Conservation (phyloP, 2,888 invertebrate genomes). For the Acholoe squamosa region DNA sequence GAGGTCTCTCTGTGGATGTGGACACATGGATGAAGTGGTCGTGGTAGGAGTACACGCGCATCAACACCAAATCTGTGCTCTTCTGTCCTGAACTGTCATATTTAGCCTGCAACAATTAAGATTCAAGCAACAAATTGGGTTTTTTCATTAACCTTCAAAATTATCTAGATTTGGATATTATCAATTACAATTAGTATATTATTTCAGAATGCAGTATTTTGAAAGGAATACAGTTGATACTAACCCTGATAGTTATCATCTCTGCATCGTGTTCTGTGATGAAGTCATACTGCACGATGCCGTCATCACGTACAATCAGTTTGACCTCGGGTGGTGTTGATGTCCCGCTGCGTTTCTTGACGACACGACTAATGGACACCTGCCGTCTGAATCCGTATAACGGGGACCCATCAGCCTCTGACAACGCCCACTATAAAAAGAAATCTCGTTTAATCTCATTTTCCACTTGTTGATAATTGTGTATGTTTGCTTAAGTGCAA, state of each 20-base stretch:
- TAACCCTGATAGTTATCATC: conserved; percentile 73
- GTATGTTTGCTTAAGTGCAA: no score
- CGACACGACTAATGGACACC: conserved; percentile 66
- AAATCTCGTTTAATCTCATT: no score
- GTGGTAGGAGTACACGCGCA: conserved; percentile 90
- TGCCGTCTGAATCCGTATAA: conserved; percentile 70
- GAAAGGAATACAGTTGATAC: conserved; percentile 45
- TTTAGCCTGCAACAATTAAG: conserved; percentile 69
- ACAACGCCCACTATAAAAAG: conserved; percentile 89
- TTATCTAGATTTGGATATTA: no score
- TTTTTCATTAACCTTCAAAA: no score
- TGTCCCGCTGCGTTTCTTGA: conserved; percentile 54
- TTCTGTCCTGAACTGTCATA: conserved; percentile 64
- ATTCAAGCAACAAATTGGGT: no score
- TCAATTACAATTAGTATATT: no score
- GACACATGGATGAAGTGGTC: conserved; percentile 93
- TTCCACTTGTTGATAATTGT: no score
- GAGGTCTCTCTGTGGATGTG: conserved; percentile 88
- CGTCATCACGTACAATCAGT: conserved; percentile 73
- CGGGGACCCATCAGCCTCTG: conserved; percentile 94
- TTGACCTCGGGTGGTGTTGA: conserved; percentile 69
- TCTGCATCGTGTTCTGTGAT: conserved; percentile 70
- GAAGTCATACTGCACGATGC: conserved; percentile 77
- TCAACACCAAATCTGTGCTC: not conserved
- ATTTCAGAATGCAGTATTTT: no score